These are phyloP conservation scores for Myotis myotis DNA, from an alignment of 2,797 vertebrate genomes.

Conservation along the genomic window DNA sequence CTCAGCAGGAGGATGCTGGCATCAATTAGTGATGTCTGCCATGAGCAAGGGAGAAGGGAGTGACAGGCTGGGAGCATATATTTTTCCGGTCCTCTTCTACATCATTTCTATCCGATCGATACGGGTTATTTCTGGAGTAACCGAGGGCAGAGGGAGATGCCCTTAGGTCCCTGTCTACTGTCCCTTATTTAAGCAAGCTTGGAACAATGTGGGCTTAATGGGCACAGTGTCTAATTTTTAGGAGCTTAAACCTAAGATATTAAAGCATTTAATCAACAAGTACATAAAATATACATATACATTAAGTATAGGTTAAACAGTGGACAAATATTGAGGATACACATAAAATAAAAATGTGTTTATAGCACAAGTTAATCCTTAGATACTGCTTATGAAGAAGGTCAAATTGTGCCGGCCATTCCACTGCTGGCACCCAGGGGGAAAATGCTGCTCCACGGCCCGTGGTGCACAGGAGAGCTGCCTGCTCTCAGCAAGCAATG, in stretches of 20 bases:
- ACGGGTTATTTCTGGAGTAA: not conserved
- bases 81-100: not conserved
- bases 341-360: constrained; percentile 28
- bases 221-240: constrained; percentile 1
- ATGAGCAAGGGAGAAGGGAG: not conserved
- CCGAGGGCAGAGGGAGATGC: not conserved
- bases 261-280: constrained; percentile 47
- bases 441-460: not conserved
- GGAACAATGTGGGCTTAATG: constrained; percentile 21
- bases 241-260: constrained; percentile 41
- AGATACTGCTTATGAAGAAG: not conserved
- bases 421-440: too few species aligned
- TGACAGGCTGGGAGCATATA: not conserved
- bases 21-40: not conserved
- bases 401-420: not conserved
- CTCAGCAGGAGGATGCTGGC: not conserved
- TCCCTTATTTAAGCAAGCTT: not conserved
- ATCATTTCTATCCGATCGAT: not conserved
- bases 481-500: not conserved
- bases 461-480: not conserved
- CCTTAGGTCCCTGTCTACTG: not conserved
- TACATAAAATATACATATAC: not conserved
- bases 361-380: not conserved
- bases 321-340: not conserved
- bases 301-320: constrained; percentile 36